Evolutionary conservation across 2,888 invertebrate genomes (phyloP), one percentile per base, ranked within the genome.

Genomic region (Plebejus melissa): DNA sequence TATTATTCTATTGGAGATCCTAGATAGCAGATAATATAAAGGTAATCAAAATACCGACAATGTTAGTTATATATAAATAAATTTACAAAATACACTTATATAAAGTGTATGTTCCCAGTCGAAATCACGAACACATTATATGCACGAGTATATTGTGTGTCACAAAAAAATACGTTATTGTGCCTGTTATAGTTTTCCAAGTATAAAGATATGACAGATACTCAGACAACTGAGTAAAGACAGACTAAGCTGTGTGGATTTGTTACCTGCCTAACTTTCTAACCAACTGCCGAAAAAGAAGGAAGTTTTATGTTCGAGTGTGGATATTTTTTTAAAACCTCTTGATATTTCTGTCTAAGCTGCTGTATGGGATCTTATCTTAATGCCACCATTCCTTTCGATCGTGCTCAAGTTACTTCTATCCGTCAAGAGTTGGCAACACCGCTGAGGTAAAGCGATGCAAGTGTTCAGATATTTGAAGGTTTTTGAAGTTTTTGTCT

Each of bases 381-480:
- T 60, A 6, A 13, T 65, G 71, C 74, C 75, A 74, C 76, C 78
- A 78, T 82, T 82, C 80, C 79, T 81, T 81, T 79, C 90, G 83
- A 80, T 85, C 83, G 82, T 86, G 86, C 84, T 89, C 90, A 89
- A 80, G 79, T 76, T 69, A 50, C 69, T 81, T 78, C 78, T 80
- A 78, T 80, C 76, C 76, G 81, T 79, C 81, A 79, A 76, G 77
- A 74, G 74, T 74, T 77, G 75, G 77, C 50, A 76, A 76, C 69
- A 74, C n/a, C 69, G 75, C 76, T 70, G 78, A 74, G 58, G 77
- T 77, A 76, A 80, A 81, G 83, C 82, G 81, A 81, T 80, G 79
- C 70, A 79, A 86, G 88, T 89, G 90, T 89, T 89, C 90, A 88
- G 80, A 78, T 81, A 79, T 80, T 54, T 80, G 81, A 81, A 81